Base-by-base conservation (phyloP, 2,888 invertebrate genomes). In the Drosophila diplacantha region DNA sequence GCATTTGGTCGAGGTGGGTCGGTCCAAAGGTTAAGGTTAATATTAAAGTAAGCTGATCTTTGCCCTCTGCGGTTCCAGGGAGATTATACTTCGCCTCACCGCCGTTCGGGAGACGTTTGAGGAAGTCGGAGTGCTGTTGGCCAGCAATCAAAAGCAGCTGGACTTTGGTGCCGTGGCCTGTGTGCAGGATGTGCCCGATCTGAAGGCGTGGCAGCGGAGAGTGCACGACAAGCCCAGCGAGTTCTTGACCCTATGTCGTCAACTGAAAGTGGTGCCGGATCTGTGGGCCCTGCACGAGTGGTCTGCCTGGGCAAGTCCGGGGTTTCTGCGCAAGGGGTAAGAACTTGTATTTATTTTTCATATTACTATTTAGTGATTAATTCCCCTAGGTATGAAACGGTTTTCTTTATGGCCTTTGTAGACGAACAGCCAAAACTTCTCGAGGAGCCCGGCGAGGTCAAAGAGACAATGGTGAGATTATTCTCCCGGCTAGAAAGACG, bases 31-130 rank as follows among this genome's bases (percentile, higher is more conserved):
- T 49, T n/a, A 51, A 7, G 52, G 64, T 26, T 35, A 2, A 58
- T 46, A 69, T 70, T 44, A 31, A 11, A 29, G 11, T 54, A 11
- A 14, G 18, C 18, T 77, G 57, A 74, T 69, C 62, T 59, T 43
- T 59, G 69, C 39, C 51, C 64, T 38, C 32, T 62, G 59, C 11
- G 22, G 34, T 18, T 31, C 26, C 59, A 87, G 91, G 81, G 92
- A 94, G 86, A 89, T 96, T 71, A 93, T 94, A 4, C 89, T 96
- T 57, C 90, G 96, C 78, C 93, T 97, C 73, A 92, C 94, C 53
- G 96, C 96, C 1, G 93, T 97, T 64, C 89, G 95, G 43, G 97
- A 97, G 89, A 94, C 95, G 24, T 97, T 97, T 89, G 97, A 97
- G 87, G 97, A 97, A 87, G 91, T 94, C 71, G 96, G 96, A 1